Evolutionary conservation across 2,113 vertebrate genomes (phyloP), one percentile per base, ranked within the genome.

Genomic region (Zapornia atra): DNA sequence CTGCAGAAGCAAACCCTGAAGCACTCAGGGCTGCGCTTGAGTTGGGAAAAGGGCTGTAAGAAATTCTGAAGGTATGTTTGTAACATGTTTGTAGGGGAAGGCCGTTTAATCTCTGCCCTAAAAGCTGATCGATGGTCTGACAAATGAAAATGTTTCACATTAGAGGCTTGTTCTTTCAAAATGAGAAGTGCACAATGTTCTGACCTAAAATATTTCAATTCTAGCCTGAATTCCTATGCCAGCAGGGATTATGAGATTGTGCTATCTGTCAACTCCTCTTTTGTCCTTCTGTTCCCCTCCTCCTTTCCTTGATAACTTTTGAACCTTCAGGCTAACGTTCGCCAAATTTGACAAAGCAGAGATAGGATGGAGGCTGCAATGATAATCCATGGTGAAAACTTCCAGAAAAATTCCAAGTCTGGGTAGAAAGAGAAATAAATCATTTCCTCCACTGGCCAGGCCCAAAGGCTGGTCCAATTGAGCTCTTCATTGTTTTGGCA

Each of bases 221-320:
- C 86, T 60, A 96, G 72, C 91, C 91, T 68, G 80, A 95, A 95
- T 94, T 96, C 80, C 83, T 86, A 6, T 84, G 80, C 83, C 94
- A 94, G 89, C 2, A 0, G 88, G 95, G 86, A 95, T 96, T 92
- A 96, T 96, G 95, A 96, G 89, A 94, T 96, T 94, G 91, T 79
- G 69, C 80, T 95, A 94, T 95, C 96, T 93, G 91, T 91, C 91
- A 95, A 51, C 89, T 95, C 77, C 65, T 94, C 88, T 95, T 94
- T 73, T 0, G 5, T 91, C 95, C 95, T 91, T 96, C 95, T 96
- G 94, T 95, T 96, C 89, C 42, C 53, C 38, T 91, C 88, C 72
- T 93, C 88, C 72, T 78, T 95, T 82, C 65, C 94, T 91, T 91
- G 88, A 78, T 94, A 92, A 94, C 83, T 95, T 96, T 71, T 94